Evolutionary conservation across 1,140 invertebrate species (phyloP), one percentile per base, ranked within the genome.

Genomic region (Meteorus sp.): DNA sequence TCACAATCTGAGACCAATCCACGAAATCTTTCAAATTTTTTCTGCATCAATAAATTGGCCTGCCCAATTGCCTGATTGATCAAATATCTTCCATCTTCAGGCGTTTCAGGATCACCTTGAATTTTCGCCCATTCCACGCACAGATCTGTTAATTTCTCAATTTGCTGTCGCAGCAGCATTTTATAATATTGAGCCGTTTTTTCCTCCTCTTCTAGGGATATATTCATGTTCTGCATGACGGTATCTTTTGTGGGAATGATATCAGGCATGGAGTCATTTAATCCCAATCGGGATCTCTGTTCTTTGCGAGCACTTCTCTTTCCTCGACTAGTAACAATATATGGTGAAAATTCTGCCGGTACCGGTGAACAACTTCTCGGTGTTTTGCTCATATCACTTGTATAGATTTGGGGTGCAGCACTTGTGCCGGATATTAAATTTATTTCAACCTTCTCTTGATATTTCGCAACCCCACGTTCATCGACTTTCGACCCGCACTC

Each of bases 1-100:
- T 88, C 85, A 65, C 87, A 90, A 45, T 85, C 81, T 31, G 82
- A 73, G 15, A 91, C 86, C 1, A 92, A 73, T 1, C 78, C 70
- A 15, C 72, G 63, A 60, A 91, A 91, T 68, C 89, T 84, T 66
- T 85, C 77, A 60, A 91, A 85, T 62, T 90, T 88, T 61, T 89
- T 87, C 4, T 68, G 77, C 0, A 89, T 83, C 2, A 92, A 67
- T 7, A 91, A 70, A 54, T 85, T 81, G 0, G 88, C 86, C 67
- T 90, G 87, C 0, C 89, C 88, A 25, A 89, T 80, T 0, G 85
- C 82, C 17, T 86, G 82, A 64, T 86, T 81, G 33, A 91, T 88
- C 69, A 85, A 76, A 66, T 87, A 85, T 25, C 60, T 59, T 2
- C 72, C 82, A 33, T 83, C 81, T 55, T 82, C 81, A 39, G 77